phyloP scores from a whole-genome alignment of 2,113 vertebrate genomes.

The Callospermophilus lateralis region DNA sequence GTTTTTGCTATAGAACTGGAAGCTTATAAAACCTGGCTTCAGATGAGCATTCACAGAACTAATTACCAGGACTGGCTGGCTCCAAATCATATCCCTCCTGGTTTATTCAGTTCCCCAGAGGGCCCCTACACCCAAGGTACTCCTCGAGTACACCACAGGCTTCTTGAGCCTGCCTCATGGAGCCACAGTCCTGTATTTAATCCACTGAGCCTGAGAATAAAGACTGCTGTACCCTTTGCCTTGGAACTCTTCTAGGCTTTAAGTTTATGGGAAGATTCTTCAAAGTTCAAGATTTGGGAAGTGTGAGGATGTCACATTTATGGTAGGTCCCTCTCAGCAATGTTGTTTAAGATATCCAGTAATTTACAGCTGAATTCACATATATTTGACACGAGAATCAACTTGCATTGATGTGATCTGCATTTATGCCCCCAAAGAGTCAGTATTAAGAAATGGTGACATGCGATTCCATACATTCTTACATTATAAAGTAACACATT shows the following conservation, averaged over 20 bases:
- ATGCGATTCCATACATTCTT: constrained; percentile 88
- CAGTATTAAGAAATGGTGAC: constrained; percentile 83
- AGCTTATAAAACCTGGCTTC: constrained; percentile 72
- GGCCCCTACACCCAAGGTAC: not conserved
- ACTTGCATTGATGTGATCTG: constrained; percentile 81
- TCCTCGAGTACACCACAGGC: not conserved
- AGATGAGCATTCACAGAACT: constrained; percentile 73
- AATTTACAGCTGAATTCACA: constrained; percentile 83
- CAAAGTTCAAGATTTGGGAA: constrained; percentile 62
- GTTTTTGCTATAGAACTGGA: constrained; percentile 66
- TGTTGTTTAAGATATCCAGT: constrained; percentile 82
- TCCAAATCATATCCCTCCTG: constrained; percentile 58
- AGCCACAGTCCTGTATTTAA: constrained; percentile 59
- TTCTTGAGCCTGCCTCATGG: not conserved
- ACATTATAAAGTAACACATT: constrained; percentile 87
- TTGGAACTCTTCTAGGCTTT: constrained; percentile 75
- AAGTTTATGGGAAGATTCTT: constrained; percentile 68
- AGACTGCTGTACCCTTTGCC: constrained; percentile 53
- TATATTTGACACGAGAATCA: constrained; percentile 81
- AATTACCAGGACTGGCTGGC: constrained; percentile 73
- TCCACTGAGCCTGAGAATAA: constrained; percentile 64
- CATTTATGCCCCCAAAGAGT: constrained; percentile 82
- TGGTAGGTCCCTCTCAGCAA: constrained; percentile 83
- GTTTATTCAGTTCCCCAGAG: not conserved
- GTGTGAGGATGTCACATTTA: constrained; percentile 79